A percentile compares a stretch with the other conserved stretches of the same genome.
phyloP scores from a whole-genome alignment of 2,888 invertebrate species.

The Zygothrica quintamaculata region DNA sequence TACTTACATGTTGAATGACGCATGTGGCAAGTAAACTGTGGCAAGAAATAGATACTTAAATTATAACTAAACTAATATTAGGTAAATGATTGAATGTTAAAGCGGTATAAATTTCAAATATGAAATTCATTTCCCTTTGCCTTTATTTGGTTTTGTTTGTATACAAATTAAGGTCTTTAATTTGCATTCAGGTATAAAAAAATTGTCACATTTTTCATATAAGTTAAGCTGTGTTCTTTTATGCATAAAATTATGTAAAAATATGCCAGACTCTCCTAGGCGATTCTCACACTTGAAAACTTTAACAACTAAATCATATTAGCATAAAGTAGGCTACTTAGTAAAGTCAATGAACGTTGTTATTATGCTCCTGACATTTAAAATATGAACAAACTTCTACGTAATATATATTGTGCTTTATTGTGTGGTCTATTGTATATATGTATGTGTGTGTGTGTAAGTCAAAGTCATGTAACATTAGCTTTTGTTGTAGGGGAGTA shows the following conservation, averaged over 20 bases:
- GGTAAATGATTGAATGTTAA: slow-evolving; percentile 15
- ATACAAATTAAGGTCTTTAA: no score
- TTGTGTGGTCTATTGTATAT: slow-evolving; percentile 41
- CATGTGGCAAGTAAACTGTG: slow-evolving; percentile 49
- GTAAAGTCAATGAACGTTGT: slow-evolving; percentile 81
- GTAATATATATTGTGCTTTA: slow-evolving; percentile 63
- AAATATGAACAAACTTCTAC: slow-evolving; percentile 79
- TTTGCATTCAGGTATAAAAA: not conserved
- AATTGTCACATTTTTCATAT: slow-evolving; percentile 20
- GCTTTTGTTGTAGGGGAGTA: slow-evolving; percentile 22
- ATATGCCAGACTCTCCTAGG: slow-evolving; percentile 27
- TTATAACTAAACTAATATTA: slow-evolving; percentile 63
- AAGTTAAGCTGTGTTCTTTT: slow-evolving; percentile 6
- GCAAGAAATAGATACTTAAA: slow-evolving; percentile 22
- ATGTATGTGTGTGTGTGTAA: slow-evolving; percentile 7
- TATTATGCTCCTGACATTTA: slow-evolving; percentile 78
- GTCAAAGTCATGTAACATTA: slow-evolving; percentile 23
- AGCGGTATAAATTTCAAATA: slow-evolving; percentile 3
- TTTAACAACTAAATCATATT: slow-evolving; percentile 62
- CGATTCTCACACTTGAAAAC: slow-evolving; percentile 4
- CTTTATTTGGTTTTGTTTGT: no score
- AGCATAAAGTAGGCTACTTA: slow-evolving; percentile 78
- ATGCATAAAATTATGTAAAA: slow-evolving; percentile 51
- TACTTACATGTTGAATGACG: slow-evolving; percentile 49
- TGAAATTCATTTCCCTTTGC: no score